Conservation (phyloP, 2,797 vertebrate genomes). For the Hyperoplus lanceolatus region DNA sequence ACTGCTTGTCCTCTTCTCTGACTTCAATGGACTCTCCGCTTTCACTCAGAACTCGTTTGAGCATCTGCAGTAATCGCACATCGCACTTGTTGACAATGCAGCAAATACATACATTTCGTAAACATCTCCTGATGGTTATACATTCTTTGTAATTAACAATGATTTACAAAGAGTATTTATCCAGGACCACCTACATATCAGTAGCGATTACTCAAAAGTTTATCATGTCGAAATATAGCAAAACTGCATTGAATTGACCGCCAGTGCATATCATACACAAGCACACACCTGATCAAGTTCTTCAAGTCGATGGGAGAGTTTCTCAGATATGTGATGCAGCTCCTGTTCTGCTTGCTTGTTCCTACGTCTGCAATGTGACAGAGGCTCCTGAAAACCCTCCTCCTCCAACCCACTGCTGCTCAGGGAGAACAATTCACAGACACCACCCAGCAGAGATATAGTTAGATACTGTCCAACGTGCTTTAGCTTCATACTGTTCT, state of each 20-base stretch:
- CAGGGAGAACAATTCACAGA: not conserved
- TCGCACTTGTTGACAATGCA: not conserved
- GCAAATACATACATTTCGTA: not conserved
- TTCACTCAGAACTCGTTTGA: constrained; percentile 88
- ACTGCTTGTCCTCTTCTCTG: constrained; percentile 87
- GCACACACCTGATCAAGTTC: constrained; percentile 90
- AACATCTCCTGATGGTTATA: not conserved
- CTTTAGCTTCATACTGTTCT: not conserved
- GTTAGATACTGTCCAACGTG: not conserved
- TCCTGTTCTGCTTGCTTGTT: constrained; percentile 86
- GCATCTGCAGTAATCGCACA: constrained; percentile 85
- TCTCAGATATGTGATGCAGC: constrained; percentile 89
- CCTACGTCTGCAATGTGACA: constrained; percentile 77
- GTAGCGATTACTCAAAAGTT: not conserved
- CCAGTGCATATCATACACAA: not conserved
- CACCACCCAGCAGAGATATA: not conserved
- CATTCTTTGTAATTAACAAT: not conserved
- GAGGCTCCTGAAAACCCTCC: constrained; percentile 63
- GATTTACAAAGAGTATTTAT: too few species aligned
- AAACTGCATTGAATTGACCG: not conserved
- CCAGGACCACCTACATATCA: not conserved
- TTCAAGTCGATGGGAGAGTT: constrained; percentile 87
- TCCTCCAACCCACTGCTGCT: constrained; percentile 39
- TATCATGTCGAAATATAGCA: not conserved
- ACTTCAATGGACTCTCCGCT: constrained; percentile 71